Conservation (phyloP, 2,888 invertebrate genomes). For the Crioceris asparagi region DNA sequence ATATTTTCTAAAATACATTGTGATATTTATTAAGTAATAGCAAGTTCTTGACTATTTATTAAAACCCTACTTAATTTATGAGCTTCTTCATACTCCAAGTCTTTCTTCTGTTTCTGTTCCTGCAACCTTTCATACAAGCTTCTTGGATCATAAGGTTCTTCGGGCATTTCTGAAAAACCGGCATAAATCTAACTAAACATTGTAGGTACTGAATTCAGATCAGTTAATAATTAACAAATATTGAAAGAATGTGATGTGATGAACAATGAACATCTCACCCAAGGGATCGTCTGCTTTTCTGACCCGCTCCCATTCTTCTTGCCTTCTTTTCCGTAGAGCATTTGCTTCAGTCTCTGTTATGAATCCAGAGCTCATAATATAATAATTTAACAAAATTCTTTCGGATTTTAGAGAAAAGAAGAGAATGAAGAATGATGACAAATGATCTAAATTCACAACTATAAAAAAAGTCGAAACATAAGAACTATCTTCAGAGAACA, state of each 20-base stretch:
- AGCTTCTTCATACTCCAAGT: constrained; percentile 90
- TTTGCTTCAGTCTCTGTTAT: constrained; percentile 78
- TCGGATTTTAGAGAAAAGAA: too few species aligned
- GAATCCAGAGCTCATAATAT: constrained; percentile 94
- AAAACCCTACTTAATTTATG: constrained; percentile 71
- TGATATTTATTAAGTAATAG: neutral
- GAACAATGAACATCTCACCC: too few species aligned
- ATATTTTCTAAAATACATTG: constrained; percentile 54
- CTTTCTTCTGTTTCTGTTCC: constrained; percentile 84
- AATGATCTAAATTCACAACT: too few species aligned
- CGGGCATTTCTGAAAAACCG: constrained; percentile 65
- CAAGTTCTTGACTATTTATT: neutral
- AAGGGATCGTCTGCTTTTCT: constrained; percentile 80
- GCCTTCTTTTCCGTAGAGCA: constrained; percentile 67
- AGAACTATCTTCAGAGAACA: too few species aligned
- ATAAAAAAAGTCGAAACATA: too few species aligned
- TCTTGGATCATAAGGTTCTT: constrained; percentile 69
- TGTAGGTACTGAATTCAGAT: neutral
- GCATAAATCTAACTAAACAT: constrained; percentile 2
- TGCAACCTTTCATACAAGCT: constrained; percentile 87
- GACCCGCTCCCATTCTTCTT: constrained; percentile 96
- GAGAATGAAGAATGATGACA: too few species aligned
- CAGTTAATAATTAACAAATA: constrained; percentile 7
- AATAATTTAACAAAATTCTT: too few species aligned
- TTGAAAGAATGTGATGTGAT: constrained; percentile 1